Conservation (phyloP, 2,113 vertebrate species). For the Prietella phreatophila region DNA sequence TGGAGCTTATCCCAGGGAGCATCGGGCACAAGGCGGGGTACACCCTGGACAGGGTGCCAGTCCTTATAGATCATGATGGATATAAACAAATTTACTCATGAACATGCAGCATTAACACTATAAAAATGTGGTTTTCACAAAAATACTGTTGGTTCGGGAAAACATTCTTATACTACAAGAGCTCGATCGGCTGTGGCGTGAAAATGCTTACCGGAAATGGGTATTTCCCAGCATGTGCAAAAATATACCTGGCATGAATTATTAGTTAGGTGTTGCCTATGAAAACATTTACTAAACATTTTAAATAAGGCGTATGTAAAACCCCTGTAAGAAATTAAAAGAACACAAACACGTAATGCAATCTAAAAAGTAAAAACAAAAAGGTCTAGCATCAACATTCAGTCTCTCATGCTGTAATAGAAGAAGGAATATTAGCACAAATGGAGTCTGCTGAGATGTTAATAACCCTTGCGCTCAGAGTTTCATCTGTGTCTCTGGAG, state of each 20-base stretch:
- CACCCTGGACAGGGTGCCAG: too few species aligned
- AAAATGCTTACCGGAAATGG: background rate
- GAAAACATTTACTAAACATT: background rate
- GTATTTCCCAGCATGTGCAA: background rate
- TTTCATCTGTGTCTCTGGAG: conserved; percentile 10
- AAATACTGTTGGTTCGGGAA: background rate
- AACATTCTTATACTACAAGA: background rate
- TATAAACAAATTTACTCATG: background rate
- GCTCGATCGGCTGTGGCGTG: background rate
- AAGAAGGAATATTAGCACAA: background rate
- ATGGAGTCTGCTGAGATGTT: background rate
- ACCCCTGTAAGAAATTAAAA: background rate
- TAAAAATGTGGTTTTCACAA: background rate
- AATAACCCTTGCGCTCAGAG: background rate
- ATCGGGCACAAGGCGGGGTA: too few species aligned
- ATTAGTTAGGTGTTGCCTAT: background rate
- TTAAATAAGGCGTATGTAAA: background rate
- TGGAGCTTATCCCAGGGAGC: too few species aligned
- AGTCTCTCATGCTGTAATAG: background rate
- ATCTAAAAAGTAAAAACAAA: background rate
- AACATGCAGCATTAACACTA: background rate
- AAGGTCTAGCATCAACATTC: background rate
- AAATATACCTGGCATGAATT: too few species aligned
- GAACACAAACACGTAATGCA: background rate
- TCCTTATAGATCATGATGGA: background rate